Evolutionary conservation across 2,113 vertebrate genomes (phyloP).

Genomic region (Lophotis ruficrista): DNA sequence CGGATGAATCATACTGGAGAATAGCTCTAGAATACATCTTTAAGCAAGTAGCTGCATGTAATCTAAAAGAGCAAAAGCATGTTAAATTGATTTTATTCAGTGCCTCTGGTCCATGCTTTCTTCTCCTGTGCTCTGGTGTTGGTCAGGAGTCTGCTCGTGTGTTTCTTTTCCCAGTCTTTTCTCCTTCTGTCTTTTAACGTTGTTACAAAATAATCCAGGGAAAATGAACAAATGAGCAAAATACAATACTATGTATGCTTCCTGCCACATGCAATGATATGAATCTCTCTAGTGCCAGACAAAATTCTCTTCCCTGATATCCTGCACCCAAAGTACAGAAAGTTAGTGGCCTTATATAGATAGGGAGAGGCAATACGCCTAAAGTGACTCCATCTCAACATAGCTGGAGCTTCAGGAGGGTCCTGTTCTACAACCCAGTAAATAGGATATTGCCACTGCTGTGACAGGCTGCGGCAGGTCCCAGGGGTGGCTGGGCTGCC

Average conservation of each 20-base stretch:
- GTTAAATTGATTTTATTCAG: not conserved
- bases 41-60: not conserved
- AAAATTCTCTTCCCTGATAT: not conserved
- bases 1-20: not conserved
- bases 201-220: not conserved
- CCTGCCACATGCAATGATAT: not conserved
- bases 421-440: not conserved
- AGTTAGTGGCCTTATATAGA: not conserved
- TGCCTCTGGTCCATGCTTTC: not conserved
- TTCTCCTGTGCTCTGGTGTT: not conserved
- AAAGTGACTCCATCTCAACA: not conserved
- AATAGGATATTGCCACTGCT: not conserved
- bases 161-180: not conserved
- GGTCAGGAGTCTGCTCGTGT: not conserved
- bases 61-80: not conserved
- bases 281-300: not conserved
- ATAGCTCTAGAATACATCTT: not conserved
- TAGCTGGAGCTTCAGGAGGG: not conserved
- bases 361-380: not conserved
- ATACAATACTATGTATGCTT: not conserved
- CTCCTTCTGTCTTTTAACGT: not conserved
- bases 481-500: not conserved
- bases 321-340: not conserved
- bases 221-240: not conserved
- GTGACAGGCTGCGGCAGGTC: not conserved